Evolutionary conservation across 1,140 invertebrate species (phyloP), one percentile per base, ranked within the genome.

Genomic region (Glossosoma conforme): DNA sequence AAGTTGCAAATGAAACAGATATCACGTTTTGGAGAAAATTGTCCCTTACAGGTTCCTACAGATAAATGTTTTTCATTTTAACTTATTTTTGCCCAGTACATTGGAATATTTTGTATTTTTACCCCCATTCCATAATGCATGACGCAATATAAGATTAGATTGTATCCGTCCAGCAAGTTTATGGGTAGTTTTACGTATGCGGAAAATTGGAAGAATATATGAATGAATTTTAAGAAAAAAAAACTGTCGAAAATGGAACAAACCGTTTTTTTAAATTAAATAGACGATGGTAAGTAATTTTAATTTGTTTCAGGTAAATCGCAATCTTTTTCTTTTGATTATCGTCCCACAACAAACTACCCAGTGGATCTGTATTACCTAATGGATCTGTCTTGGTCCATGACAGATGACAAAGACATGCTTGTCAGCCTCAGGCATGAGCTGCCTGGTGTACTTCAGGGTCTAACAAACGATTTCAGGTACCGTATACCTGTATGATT

Each of bases 291-390:
- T 25, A 11, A 9, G 22, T 2, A 32, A 6, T 3, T 18, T 9
- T 28, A 28, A 14, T 30, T 28, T 14, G 43, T 67, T 72, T 47
- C 61, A 79, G 77, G 74, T 22, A 69, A 77, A 56, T 72, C 70
- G 11, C 69, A 71, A 60, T 70, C 65, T 36, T 60, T 83, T 14
- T 66, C 71, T 46, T 70, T 83, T 52, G 68, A 70, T 13, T 83
- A 77, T 57, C 65, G 79, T 37, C 75, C 79, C 11, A 81, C 82
- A 28, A 83, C 75, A 62, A 87, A 93, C 66, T 94, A 93, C 70
- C 92, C 92, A 1, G 76, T 96, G n/a, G 92, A 96, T 67, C 72
- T 96, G 6, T 96, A 96, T 66, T 93, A 91, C 61, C 68, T 96
- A 24, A 92, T 94, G 87, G 92, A 96, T 66, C 70, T 93, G 9